Evolutionary conservation across 2,113 vertebrate species (phyloP), one percentile per base, ranked within the genome.

Genomic region (Ophthalmolycus amberensis): DNA sequence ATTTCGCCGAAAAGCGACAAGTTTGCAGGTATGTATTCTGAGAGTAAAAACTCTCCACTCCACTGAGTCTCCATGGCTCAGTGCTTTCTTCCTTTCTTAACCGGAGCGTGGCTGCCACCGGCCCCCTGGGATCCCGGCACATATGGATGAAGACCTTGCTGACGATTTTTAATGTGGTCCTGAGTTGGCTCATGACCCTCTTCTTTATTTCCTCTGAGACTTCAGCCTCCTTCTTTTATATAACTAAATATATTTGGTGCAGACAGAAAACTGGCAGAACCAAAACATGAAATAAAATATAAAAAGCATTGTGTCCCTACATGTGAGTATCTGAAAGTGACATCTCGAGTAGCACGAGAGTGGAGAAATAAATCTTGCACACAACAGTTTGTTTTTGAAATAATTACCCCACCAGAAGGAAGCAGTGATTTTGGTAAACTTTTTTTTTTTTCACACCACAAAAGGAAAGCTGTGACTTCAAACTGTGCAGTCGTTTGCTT

Each of bases 11-110:
- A 25, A 25, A 25, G 25, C 25, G 25, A 25, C 25, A 25, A 25
- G 25, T 25, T 25, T 25, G 25, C 25, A 25, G 25, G 25, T 25
- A 25, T 25, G 25, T 25, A 25, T 25, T 70, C 40, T 42, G 37
- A 58, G 37, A 85, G 16, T 20, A 59, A 44, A 52, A 14, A 40
- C 29, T 29, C 29, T 29, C 29, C 29, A 29, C 29, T 9, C 27
- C 52, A 68, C 37, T 1, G 40, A 60, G 56, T n/a, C 37, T 66
- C 27, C 3, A 4, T 20, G 42, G 60, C 65, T 63, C 71, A 85
- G 82, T 76, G 82, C 81, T 88, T 80, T 76, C 34, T 81, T 76
- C 20, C 46, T 68, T 77, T 84, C 42, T 70, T 77, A 81, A 75
- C 54, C 10, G 6, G 59, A 67, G 71, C 12, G 1, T 40, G 20